phyloP scores from a whole-genome alignment of 2,113 vertebrate species.

The Cheirogaleus medius region DNA sequence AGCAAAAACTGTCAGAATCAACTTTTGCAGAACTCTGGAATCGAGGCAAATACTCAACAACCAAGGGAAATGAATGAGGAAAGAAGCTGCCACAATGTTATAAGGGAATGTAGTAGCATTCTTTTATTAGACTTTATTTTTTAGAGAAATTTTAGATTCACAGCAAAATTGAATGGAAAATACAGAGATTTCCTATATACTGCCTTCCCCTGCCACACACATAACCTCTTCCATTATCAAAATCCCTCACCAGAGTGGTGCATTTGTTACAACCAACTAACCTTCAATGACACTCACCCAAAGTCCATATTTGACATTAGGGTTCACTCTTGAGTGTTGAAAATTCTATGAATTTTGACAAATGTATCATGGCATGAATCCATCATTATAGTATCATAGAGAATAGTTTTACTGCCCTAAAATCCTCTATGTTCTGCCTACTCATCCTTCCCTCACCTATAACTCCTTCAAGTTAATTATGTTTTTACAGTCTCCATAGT shows the following conservation, averaged over 20 bases:
- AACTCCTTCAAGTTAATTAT: background rate
- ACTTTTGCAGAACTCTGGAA: background rate
- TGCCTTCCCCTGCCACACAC: background rate
- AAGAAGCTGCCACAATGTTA: background rate
- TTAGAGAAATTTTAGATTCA: background rate
- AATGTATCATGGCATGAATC: background rate
- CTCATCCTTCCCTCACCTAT: accelerated
- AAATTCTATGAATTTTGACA: background rate
- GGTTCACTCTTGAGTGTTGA: background rate
- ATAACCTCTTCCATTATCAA: background rate
- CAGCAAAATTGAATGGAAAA: background rate
- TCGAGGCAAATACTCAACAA: background rate
- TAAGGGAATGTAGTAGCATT: background rate
- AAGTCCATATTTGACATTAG: background rate
- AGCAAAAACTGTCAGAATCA: constrained; percentile 1
- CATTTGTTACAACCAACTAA: background rate
- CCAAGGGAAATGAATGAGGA: background rate
- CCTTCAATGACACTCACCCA: background rate
- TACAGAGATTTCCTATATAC: background rate
- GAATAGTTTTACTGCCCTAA: background rate
- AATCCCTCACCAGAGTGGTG: background rate
- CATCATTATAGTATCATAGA: background rate
- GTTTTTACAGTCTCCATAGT: background rate
- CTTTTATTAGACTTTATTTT: background rate
- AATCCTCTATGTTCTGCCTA: background rate